A percentile compares a stretch with the other conserved stretches of the same genome.
Evolutionary conservation across 2,797 vertebrate species (phyloP).

Genomic region (Phoxinus dragarum): DNA sequence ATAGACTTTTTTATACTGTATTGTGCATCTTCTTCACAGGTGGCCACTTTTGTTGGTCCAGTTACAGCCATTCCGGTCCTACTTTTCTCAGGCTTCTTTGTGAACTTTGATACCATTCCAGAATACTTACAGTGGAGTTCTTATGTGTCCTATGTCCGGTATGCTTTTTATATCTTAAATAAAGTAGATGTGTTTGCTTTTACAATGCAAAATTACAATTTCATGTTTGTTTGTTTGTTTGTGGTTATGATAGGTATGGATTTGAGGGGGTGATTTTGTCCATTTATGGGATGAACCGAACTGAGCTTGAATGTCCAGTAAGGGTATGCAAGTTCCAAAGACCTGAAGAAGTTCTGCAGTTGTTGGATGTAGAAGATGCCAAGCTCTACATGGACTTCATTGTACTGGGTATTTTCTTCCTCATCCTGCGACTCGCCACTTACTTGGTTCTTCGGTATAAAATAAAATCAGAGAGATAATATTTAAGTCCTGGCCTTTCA

Average conservation of each 20-base stretch:
- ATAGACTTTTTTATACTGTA: background rate
- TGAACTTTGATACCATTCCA: slow-evolving; percentile 98
- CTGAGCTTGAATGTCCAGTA: slow-evolving; percentile 87
- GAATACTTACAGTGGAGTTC: slow-evolving; percentile 98
- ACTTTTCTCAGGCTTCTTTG: slow-evolving; percentile 97
- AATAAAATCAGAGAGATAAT: slow-evolving; percentile 89
- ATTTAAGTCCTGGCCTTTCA: background rate
- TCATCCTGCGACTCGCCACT: slow-evolving; percentile 89
- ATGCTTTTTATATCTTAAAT: slow-evolving; percentile 14
- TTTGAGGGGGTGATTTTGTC: slow-evolving; percentile 97
- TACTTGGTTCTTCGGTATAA: slow-evolving; percentile 96
- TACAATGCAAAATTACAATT: background rate
- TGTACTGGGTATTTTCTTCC: slow-evolving; percentile 92
- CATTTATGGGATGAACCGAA: slow-evolving; percentile 96
- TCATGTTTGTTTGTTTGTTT: slow-evolving; percentile 3
- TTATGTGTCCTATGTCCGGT: slow-evolving; percentile 98
- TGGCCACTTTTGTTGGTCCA: slow-evolving; percentile 95
- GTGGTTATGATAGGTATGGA: slow-evolving; percentile 84
- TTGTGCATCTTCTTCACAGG: slow-evolving; percentile 72
- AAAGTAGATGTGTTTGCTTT: background rate
- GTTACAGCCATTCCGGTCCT: slow-evolving; percentile 95
- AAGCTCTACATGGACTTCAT: slow-evolving; percentile 98
- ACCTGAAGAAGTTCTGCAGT: slow-evolving; percentile 89
- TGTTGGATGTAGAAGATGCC: slow-evolving; percentile 92
- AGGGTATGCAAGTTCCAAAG: slow-evolving; percentile 91